Percentiles rank a stretch among this genome's conserved stretches.
Evolutionary conservation across 2,113 vertebrate species (phyloP).

Genomic region (Scophthalmus maximus): DNA sequence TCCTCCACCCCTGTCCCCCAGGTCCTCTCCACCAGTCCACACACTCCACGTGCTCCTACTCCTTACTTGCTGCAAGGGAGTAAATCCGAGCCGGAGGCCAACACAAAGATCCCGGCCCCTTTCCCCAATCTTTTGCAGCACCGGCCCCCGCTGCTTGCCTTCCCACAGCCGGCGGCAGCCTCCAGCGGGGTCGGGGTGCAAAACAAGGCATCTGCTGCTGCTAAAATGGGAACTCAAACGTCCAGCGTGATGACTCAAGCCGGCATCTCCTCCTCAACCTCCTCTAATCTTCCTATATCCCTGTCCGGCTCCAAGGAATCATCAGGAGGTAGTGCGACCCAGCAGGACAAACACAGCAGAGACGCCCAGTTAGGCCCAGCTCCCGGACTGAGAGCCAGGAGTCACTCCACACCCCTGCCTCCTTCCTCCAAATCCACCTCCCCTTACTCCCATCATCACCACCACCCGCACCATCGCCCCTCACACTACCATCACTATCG

Average conservation of each 20-base stretch:
- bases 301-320: conserved; percentile 79
- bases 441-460: conserved; percentile 87
- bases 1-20: conserved; percentile 82
- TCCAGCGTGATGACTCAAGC: conserved; percentile 83
- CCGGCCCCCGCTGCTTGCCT: conserved; percentile 89
- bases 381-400: conserved; percentile 87
- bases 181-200: conserved; percentile 82
- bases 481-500: conserved; percentile 87
- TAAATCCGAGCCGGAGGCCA: conserved; percentile 78
- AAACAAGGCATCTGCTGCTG: conserved; percentile 74
- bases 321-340: conserved; percentile 57
- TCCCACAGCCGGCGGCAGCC: conserved; percentile 87
- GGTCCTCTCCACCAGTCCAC: conserved; percentile 81
- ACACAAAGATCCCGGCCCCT: conserved; percentile 90
- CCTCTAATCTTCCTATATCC: conserved; percentile 77
- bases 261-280: conserved; percentile 80
- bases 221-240: conserved; percentile 77
- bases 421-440: conserved; percentile 90
- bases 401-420: conserved; percentile 92
- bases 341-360: conserved; percentile 82
- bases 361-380: conserved; percentile 81
- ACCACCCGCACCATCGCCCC: conserved; percentile 86
- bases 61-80: conserved; percentile 81
- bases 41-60: conserved; percentile 84
- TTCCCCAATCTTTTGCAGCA: conserved; percentile 94